A percentile compares a stretch with the other conserved stretches of the same genome.
phyloP scores from a whole-genome alignment of 2,797 vertebrate genomes.

The Catharus ustulatus region DNA sequence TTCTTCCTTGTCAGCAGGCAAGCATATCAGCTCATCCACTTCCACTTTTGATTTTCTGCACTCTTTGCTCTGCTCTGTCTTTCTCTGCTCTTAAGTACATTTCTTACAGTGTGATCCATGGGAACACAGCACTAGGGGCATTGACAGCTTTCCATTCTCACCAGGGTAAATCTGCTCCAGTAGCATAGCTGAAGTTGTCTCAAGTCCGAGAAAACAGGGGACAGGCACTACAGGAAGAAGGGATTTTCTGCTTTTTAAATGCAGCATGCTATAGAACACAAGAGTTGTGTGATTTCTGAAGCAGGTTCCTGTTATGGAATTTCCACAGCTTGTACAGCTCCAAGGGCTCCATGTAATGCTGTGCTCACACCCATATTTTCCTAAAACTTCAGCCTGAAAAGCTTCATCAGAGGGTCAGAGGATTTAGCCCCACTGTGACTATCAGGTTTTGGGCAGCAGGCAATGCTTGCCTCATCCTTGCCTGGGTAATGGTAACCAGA shows the following conservation, averaged over 20 bases:
- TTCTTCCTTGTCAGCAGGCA: not conserved
- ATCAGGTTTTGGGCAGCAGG: constrained; percentile 55
- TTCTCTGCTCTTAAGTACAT: not conserved
- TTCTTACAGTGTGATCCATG: accelerated
- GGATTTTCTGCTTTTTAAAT: not conserved
- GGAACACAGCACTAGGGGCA: not conserved
- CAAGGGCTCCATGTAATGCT: not conserved
- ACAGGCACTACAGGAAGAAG: not conserved
- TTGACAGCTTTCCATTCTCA: not conserved
- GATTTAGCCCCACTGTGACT: constrained; percentile 4
- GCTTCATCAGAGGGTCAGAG: not conserved
- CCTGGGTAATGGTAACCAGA: constrained; percentile 25
- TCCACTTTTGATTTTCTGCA: not conserved
- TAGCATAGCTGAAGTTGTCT: not conserved
- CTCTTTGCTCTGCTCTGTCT: not conserved
- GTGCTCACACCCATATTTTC: not conserved
- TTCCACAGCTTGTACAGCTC: not conserved
- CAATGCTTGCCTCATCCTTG: not conserved
- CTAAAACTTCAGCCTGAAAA: constrained; percentile 16
- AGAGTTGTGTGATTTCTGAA: not conserved
- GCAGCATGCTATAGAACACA: not conserved
- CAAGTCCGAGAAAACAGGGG: not conserved
- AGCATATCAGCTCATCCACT: not conserved
- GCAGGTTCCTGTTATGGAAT: not conserved
- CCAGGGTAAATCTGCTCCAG: not conserved